These are phyloP conservation scores for Blastobasis adustella DNA, from an alignment of 2,888 invertebrate genomes.

Conservation along the genomic window DNA sequence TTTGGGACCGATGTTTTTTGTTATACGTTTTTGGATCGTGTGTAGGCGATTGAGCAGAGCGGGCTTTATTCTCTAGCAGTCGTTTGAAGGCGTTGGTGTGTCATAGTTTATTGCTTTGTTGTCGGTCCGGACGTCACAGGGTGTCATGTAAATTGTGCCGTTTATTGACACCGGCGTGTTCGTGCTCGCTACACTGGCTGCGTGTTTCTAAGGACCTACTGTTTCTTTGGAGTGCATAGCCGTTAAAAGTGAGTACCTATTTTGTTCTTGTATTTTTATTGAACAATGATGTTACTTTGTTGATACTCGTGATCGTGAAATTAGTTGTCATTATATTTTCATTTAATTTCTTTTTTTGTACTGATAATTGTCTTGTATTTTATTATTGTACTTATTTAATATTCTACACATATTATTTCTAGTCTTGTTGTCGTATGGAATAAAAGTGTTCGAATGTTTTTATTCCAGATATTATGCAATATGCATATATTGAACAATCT, in stretches of 20 bases:
- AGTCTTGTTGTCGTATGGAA: too few species aligned
- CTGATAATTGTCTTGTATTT: too few species aligned
- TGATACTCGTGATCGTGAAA: too few species aligned
- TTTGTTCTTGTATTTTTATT: constrained; percentile 15
- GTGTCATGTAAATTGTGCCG: constrained; percentile 60
- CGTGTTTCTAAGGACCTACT: constrained; percentile 49
- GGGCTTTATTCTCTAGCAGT: constrained; percentile 67
- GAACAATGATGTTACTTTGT: too few species aligned
- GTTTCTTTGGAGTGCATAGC: constrained; percentile 34
- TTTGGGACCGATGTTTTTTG: constrained; percentile 57
- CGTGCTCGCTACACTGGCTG: constrained; percentile 41
- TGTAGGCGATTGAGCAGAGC: constrained; percentile 56
- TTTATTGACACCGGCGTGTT: constrained; percentile 46
- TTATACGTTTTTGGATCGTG: constrained; percentile 53
- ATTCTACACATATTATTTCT: too few species aligned
- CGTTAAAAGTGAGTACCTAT: constrained; percentile 37
- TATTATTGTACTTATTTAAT: too few species aligned
- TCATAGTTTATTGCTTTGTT: constrained; percentile 67
- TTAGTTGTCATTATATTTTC: too few species aligned
- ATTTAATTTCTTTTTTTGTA: too few species aligned
- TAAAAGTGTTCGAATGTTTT: too few species aligned
- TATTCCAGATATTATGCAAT: too few species aligned
- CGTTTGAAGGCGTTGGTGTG: constrained; percentile 70
- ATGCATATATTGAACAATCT: too few species aligned
- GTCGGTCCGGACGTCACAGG: constrained; percentile 45